Percentiles rank a stretch among this genome's conserved stretches.
Conservation (phyloP, 2,888 invertebrate species). For the Papilio elwesi region DNA sequence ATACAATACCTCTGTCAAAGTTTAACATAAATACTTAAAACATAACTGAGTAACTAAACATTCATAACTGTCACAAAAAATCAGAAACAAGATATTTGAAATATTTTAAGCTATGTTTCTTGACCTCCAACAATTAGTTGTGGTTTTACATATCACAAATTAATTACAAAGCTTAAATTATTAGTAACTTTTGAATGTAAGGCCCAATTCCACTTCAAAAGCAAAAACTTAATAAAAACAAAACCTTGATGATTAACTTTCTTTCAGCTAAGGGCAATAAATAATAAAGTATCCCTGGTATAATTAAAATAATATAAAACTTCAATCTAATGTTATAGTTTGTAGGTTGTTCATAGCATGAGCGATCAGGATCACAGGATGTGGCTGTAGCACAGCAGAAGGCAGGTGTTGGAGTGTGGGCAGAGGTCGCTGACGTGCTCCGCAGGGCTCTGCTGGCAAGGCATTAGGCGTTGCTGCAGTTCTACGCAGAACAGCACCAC, state of each 20-base stretch:
- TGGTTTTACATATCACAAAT: constrained; percentile 9
- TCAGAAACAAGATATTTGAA: constrained; percentile 4
- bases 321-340: constrained; percentile 79
- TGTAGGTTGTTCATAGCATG: constrained; percentile 77
- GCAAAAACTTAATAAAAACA: constrained; percentile 52
- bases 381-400: constrained; percentile 71
- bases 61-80: background rate
- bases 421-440: constrained; percentile 72
- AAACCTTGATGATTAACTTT: constrained; percentile 47
- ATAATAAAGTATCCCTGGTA: constrained; percentile 69
- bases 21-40: background rate
- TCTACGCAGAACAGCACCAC: constrained; percentile 69
- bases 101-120: background rate
- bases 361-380: constrained; percentile 75
- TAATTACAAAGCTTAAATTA: constrained; percentile 5
- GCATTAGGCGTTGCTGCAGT: constrained; percentile 73
- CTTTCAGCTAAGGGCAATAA: constrained; percentile 70
- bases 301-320: constrained; percentile 61
- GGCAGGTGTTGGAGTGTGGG: constrained; percentile 47
- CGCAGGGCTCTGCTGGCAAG: constrained; percentile 73
- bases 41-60: constrained; percentile 14
- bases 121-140: background rate
- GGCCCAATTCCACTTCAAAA: background rate
- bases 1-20: background rate
- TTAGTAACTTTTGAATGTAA: background rate